Evolutionary conservation across 2,888 invertebrate genomes (phyloP), one percentile per base, ranked within the genome.

Genomic region (Coenonympha arcania): DNA sequence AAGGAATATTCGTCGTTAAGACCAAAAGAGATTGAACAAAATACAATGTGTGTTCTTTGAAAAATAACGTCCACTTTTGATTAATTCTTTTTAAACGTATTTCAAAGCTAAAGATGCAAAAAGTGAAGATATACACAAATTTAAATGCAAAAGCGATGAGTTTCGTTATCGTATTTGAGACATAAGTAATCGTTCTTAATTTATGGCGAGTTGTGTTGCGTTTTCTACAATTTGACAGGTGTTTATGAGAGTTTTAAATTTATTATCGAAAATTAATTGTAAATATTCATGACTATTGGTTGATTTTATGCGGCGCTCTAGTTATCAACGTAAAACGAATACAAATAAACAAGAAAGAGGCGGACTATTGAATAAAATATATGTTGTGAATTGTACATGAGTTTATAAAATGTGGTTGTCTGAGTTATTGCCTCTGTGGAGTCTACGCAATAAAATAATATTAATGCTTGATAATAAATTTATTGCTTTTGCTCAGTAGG

Each of bases 341-440:
- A 51, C 46, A 42, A 48, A 52, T 48, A 52, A 31, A 52, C 52
- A 48, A 52, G 52, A 48, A 43, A 48, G 20, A 48, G 52, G 52
- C 52, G 52, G 47, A 19, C 4, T 47, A 8, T 31, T 20, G 24
- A 20, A 42, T 42, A 47, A 37, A n/a, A n/a, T n/a, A 51, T 47
- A 31, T 26, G 31, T 24, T 5, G 43, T 43, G 22, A 49, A 49
- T 31, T 24, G 49, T 49, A 43, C 33, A 33, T 20, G 39, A 31
- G 43, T 20, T 24, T 42, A 36, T 24, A 37, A 43, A 37, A 49
- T 37, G 28, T 44, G 24, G 20, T 24, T 11, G 18, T 33, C 13
- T 34, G 20, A 33, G 30, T 41, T 48, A 48, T 41, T 30, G 6
- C 18, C 11, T 40, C 13, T 34, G n/a, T n/a, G n/a, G n/a, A n/a